A percentile compares a stretch with the other conserved stretches of the same genome.
Evolutionary conservation across 2,113 vertebrate species (phyloP).

Genomic region (Podarcis raffonei): DNA sequence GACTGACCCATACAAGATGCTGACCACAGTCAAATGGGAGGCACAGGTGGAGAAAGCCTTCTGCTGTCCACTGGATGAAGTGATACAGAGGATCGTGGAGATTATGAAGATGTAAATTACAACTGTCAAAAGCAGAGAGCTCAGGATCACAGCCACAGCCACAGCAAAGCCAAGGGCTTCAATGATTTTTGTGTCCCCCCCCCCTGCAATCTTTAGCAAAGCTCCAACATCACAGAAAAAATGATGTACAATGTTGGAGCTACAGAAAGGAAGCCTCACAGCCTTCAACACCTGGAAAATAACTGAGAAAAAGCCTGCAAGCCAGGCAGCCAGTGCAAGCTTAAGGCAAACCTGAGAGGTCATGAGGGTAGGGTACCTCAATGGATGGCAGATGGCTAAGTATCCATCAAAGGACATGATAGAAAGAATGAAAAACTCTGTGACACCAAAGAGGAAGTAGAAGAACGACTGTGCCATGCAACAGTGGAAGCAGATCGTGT

Average conservation of each 20-base stretch:
- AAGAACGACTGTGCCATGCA: conserved; percentile 6
- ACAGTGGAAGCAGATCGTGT: background rate
- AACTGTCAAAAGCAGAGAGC: conserved; percentile 33
- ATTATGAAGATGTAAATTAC: conserved; percentile 56
- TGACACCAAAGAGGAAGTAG: conserved; percentile 6
- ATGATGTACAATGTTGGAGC: conserved; percentile 41
- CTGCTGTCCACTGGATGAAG: background rate
- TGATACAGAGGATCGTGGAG: conserved; percentile 35
- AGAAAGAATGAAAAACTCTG: conserved; percentile 9
- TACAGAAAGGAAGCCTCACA: conserved; percentile 42
- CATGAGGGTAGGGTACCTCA: background rate
- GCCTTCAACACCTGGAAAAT: background rate
- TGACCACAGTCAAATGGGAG: conserved; percentile 42
- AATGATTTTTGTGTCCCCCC: conserved; percentile 32
- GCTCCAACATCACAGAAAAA: conserved; percentile 67
- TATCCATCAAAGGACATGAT: conserved; percentile 13
- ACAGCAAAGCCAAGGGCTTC: conserved; percentile 24
- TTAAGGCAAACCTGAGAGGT: background rate
- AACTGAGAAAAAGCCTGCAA: background rate
- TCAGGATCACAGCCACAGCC: conserved; percentile 8
- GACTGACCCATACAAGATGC: conserved; percentile 9
- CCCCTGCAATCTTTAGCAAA: conserved; percentile 42
- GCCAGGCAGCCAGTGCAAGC: background rate
- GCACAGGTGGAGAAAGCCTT: conserved; percentile 20
- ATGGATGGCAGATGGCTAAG: conserved; percentile 21